Base-by-base conservation (phyloP, 2,888 invertebrate genomes). In the Asteroscopus sphinx region DNA sequence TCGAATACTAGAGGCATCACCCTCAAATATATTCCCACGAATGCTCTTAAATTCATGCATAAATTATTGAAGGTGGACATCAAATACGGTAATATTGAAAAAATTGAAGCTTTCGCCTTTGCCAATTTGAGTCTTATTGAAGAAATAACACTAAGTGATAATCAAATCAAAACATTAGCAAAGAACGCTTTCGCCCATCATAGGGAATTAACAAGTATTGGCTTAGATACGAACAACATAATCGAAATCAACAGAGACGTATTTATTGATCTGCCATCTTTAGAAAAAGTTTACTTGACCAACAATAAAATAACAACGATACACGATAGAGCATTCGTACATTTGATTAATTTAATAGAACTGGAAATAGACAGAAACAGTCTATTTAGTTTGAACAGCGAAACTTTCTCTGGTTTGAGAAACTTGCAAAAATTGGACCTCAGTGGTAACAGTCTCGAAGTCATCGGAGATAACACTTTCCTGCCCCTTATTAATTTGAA, bases 311-410 rank as follows among this genome's bases (percentile, higher is more conserved):
- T 99, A 58, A 96, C 96, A 49, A 96, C 96, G 6, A 94, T 98
- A 54, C 98, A 99, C 67, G 98, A 98, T 59, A 96, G 96, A 77
- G 97, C 99, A n/a, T 98, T 97, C 75, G 89, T 95, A 57, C 95
- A 96, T 73, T 89, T 97, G 76, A 89, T 90, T 0, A 96, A 96
- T 75, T 92, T 98, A 46, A 95, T 95, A 55, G 97, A 96, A 68
- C 89, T 99, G 47, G 98, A 98, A 85, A 92, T 98, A 62, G 97
- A 97, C 75, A 95, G 95, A 72, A 97, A 96, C 86, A 95, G 95
- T 75, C 94, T 98, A 33, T 96, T 96, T 68, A 96, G 96, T 54
- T 89, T 97, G 73, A 97, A 97, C 44, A 95, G 96, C 53, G 97
- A 97, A 76, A 96, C 96, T 13, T 97, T 97, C 83, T 94, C 95